Percentiles rank a stretch among this genome's conserved stretches.
phyloP scores from a whole-genome alignment of 53 echinoderm and acorn worm genomes.

The Apostichopus leukothele region DNA sequence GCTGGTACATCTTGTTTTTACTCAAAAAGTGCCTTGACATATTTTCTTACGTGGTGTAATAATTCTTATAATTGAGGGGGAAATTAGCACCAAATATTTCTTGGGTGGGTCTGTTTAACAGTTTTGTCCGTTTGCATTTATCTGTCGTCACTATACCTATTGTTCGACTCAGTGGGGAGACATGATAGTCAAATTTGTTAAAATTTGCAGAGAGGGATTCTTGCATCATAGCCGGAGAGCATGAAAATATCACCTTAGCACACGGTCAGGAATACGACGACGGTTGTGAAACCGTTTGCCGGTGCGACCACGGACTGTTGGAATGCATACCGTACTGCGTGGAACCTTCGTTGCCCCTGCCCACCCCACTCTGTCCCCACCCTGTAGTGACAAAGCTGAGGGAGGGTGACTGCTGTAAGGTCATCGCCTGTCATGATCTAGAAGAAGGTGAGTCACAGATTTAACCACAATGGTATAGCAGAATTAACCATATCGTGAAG shows the following conservation, averaged over 20 bases:
- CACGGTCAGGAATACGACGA: conserved; percentile 88
- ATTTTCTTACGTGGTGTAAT: too few species aligned
- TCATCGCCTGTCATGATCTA: conserved; percentile 92
- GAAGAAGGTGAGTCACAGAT: conserved; percentile 61
- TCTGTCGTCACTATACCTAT: too few species aligned
- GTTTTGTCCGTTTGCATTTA: too few species aligned
- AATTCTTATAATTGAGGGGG: too few species aligned
- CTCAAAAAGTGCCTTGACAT: too few species aligned
- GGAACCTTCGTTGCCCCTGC: conserved; percentile 64
- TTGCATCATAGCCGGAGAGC: neutral
- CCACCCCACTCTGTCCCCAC: conserved; percentile 81
- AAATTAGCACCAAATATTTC: too few species aligned
- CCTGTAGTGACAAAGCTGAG: conserved; percentile 84
- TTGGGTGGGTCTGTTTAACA: too few species aligned
- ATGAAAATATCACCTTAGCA: conserved; percentile 74
- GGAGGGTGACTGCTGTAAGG: conserved; percentile 85
- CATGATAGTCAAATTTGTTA: too few species aligned
- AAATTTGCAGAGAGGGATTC: neutral
- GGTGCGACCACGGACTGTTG: conserved; percentile 72
- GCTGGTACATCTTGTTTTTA: too few species aligned
- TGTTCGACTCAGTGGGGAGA: too few species aligned
- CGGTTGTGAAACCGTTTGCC: conserved; percentile 78
- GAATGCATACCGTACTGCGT: conserved; percentile 91
- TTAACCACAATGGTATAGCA: too few species aligned
- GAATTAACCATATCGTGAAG: too few species aligned